Base-by-base conservation (phyloP, 2,888 invertebrate genomes). In the Ophioninae sp. region DNA sequence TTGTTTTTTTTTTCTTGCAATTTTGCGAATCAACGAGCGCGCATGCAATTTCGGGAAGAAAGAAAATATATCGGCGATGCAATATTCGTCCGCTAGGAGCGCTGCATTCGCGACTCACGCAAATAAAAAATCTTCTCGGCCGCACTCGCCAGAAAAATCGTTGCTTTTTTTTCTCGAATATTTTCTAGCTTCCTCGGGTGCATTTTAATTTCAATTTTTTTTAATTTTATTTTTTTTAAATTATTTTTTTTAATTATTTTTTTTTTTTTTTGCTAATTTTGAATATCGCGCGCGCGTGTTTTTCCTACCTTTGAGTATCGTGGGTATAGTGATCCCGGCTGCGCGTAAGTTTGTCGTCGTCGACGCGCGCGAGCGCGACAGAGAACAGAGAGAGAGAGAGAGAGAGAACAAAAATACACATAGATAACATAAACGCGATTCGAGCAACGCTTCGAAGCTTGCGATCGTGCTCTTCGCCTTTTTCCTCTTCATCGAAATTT, bases 251-350 rank as follows among this genome's bases (percentile, higher is more conserved):
- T 50, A 13, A 13, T 44, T 10, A 44, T 13, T 10, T 50, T 50
- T 50, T 6, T 5, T 13, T 50, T 13, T 44, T 13, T 8, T 44
- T 13, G 13, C 17, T 13, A 17, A 17, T 6, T 17, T 64, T 70
- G 76, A 50, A 20, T 59, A 41, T 44, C 44, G n/a, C 21, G 41
- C 39, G 77, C 57, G 72, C 76, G 74, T 83, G 57, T 57, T 76
- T 89, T 85, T 90, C 92, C 92, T 93, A 93, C 93, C 93, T 93
- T 91, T 91, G 85, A 90, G 89, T 89, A 93, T 93, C 88, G 89
- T 90, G 89, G 93, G 93, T 90, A 93, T 92, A 89, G 93, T 86
- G 90, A 93, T 92, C 89, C 92, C 93, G 87, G 93, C 92, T 92
- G 91, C 90, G 87, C 90, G 89, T 79, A 85, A 57, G 59, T 82